phyloP scores from a whole-genome alignment of 1,140 invertebrate genomes.

The Drosophila melanica region DNA sequence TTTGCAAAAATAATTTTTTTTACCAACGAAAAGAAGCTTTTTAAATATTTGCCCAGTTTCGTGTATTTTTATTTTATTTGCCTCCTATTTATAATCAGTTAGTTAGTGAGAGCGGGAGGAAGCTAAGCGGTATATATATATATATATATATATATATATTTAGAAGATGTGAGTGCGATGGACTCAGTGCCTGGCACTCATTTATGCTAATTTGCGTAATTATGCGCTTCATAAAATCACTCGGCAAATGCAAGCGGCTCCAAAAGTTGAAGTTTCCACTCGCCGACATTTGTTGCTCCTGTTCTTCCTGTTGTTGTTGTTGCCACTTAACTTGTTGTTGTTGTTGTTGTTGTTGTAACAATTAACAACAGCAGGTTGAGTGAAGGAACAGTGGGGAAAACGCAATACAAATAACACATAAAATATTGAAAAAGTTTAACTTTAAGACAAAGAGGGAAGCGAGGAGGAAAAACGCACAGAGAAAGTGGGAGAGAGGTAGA shows the following conservation, averaged over 20 bases:
- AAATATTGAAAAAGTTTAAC: conserved; percentile 76
- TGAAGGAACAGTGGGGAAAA: conserved; percentile 58
- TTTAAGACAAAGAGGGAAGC: conserved; percentile 9
- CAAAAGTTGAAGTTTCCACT: conserved; percentile 63
- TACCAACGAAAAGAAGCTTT: conserved; percentile 54
- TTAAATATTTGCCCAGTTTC: conserved; percentile 55
- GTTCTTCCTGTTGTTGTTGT: conserved; percentile 13
- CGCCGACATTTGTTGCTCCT: conserved; percentile 34
- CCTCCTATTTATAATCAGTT: conserved; percentile 25
- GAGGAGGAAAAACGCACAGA: neutral
- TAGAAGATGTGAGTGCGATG: conserved; percentile 39
- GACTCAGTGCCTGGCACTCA: conserved; percentile 55
- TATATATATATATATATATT: conserved; percentile 1
- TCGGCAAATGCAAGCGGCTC: conserved; percentile 64
- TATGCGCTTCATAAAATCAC: conserved; percentile 81
- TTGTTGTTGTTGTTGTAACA: conserved; percentile 70
- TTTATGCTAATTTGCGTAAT: conserved; percentile 83
- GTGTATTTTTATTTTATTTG: conserved; percentile 10
- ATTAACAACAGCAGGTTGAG: conserved; percentile 66
- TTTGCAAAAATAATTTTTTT: conserved; percentile 80
- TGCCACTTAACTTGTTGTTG: conserved; percentile 24
- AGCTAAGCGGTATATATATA: conserved; percentile 2
- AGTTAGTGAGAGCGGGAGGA: neutral
- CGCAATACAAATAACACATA: conserved; percentile 79
- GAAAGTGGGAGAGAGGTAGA: neutral